phyloP scores from a whole-genome alignment of 1,140 invertebrate genomes.

The Bradynema listronoti region DNA sequence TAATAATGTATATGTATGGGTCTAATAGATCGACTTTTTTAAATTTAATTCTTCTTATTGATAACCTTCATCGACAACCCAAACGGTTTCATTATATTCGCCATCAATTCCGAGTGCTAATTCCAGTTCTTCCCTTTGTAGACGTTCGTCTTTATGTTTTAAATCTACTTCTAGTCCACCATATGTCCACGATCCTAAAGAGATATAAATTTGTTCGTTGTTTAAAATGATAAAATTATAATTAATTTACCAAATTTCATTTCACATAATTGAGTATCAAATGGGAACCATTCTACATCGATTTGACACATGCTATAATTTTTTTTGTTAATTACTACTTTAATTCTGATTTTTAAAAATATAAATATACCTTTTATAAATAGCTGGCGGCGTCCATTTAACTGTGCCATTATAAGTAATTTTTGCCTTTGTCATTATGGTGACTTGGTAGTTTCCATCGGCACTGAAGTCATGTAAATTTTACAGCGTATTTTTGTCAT shows the following conservation, averaged over 20 bases:
- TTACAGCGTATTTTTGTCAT: neutral
- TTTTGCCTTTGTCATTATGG: conserved; percentile 62
- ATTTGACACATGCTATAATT: conserved; percentile 76
- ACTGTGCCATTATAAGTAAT: conserved; percentile 78
- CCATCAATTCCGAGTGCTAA: conserved; percentile 41
- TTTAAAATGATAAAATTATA: no score
- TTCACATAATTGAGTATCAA: conserved; percentile 83
- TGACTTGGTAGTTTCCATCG: conserved; percentile 63
- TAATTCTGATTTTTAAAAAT: neutral
- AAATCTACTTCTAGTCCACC: conserved; percentile 52
- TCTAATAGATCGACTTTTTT: no score
- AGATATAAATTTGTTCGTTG: neutral
- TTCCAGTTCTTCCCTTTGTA: conserved; percentile 38
- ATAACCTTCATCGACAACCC: conserved; percentile 45
- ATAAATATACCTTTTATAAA: conserved; percentile 77
- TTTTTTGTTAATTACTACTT: conserved; percentile 27
- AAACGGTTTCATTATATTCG: conserved; percentile 41
- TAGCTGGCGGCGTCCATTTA: conserved; percentile 90
- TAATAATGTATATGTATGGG: no score
- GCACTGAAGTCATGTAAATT: conserved; percentile 41
- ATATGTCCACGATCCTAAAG: conserved; percentile 45
- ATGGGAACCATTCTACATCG: conserved; percentile 77
- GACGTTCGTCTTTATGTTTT: conserved; percentile 15
- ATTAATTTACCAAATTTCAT: conserved; percentile 97
- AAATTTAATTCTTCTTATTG: no score